Conservation (phyloP, 2,888 invertebrate genomes). For the Caenorhabditis parvicauda region DNA sequence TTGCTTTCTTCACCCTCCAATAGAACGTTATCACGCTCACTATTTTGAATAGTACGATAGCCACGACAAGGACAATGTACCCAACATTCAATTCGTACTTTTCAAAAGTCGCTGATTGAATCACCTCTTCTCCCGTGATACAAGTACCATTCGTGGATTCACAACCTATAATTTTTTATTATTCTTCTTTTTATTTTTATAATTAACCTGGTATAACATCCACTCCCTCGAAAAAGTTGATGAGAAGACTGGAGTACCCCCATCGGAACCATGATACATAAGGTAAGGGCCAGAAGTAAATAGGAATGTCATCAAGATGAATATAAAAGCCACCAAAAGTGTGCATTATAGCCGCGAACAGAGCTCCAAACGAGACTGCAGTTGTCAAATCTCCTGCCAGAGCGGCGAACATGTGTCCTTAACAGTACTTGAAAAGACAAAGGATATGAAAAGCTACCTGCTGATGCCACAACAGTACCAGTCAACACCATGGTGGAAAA, state of each 20-base stretch:
- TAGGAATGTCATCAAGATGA: slow-evolving; percentile 42
- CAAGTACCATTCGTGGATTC: too few relatives aligned
- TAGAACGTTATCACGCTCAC: too few relatives aligned
- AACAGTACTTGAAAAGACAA: background rate
- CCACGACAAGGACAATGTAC: too few relatives aligned
- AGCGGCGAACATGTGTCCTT: slow-evolving; percentile 27
- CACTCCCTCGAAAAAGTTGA: too few relatives aligned
- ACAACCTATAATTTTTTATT: too few relatives aligned
- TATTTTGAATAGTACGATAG: too few relatives aligned
- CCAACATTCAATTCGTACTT: too few relatives aligned
- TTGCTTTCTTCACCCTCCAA: too few relatives aligned
- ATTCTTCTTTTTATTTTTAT: slow-evolving; percentile 7
- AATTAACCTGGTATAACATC: background rate
- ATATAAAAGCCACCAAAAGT: slow-evolving; percentile 73
- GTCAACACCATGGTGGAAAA: slow-evolving; percentile 5
- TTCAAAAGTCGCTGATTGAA: too few relatives aligned
- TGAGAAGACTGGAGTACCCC: too few relatives aligned
- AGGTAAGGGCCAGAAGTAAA: slow-evolving; percentile 59
- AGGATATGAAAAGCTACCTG: too few relatives aligned
- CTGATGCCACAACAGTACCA: slow-evolving; percentile 9
- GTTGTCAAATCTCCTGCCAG: slow-evolving; percentile 21
- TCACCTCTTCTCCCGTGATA: too few relatives aligned
- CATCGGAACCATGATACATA: slow-evolving; percentile 63
- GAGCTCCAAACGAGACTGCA: slow-evolving; percentile 23
- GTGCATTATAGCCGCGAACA: slow-evolving; percentile 27